These are phyloP conservation scores for Hephaestus fuliginosus DNA, from an alignment of 2,797 vertebrate genomes.

Conservation along the genomic window DNA sequence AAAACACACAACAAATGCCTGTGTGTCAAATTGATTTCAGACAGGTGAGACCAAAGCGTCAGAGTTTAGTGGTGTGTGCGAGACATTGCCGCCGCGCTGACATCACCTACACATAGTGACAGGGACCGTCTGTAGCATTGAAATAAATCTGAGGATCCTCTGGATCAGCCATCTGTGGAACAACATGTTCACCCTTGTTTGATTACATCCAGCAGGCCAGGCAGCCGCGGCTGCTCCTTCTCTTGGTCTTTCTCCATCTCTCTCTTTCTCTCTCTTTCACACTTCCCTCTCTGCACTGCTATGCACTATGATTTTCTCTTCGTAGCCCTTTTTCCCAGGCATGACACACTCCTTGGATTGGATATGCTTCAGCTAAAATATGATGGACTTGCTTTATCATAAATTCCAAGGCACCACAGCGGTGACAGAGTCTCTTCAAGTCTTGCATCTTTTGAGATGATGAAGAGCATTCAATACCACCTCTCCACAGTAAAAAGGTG, in stretches of 20 bases:
- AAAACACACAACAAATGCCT: slow-evolving; percentile 37
- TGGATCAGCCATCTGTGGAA: slow-evolving; percentile 80
- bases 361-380: slow-evolving; percentile 71
- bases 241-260: slow-evolving; percentile 37
- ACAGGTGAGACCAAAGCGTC: slow-evolving; percentile 64
- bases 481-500: slow-evolving; percentile 17
- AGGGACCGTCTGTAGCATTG: slow-evolving; percentile 71
- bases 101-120: slow-evolving; percentile 70
- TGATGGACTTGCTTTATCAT: slow-evolving; percentile 68
- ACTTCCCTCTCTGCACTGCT: slow-evolving; percentile 36
- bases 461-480: slow-evolving; percentile 25
- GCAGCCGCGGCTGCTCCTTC: slow-evolving; percentile 46
- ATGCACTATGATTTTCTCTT: slow-evolving; percentile 59
- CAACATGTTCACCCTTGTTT: slow-evolving; percentile 80
- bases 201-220: slow-evolving; percentile 73
- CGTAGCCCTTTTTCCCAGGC: slow-evolving; percentile 47
- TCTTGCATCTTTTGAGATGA: slow-evolving; percentile 51
- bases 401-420: slow-evolving; percentile 40
- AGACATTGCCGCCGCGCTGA: slow-evolving; percentile 59
- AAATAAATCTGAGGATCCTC: slow-evolving; percentile 77
- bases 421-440: slow-evolving; percentile 39
- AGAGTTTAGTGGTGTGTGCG: slow-evolving; percentile 67
- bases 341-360: slow-evolving; percentile 61
- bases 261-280: slow-evolving; percentile 49
- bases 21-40: slow-evolving; percentile 63